phyloP scores from a whole-genome alignment of 2,797 vertebrate genomes.

The Sylvia borin region DNA sequence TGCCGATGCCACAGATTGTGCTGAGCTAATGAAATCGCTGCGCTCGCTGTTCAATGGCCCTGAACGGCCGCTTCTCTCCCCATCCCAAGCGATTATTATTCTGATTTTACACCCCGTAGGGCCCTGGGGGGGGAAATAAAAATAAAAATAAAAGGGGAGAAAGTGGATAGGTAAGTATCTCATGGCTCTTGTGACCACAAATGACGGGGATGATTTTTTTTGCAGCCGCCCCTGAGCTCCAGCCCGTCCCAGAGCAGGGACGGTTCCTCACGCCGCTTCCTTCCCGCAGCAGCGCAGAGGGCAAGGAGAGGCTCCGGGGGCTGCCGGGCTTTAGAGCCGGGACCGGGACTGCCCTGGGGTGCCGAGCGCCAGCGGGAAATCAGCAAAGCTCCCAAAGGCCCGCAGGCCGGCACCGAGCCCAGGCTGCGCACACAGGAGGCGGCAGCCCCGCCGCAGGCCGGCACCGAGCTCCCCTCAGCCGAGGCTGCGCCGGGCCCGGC shows the following conservation, averaged over 20 bases:
- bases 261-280: not conserved
- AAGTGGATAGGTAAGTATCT: not conserved
- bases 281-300: not conserved
- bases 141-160: no score
- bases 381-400: not conserved
- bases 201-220: accelerated
- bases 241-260: not conserved
- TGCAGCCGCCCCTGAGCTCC: not conserved
- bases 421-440: no score
- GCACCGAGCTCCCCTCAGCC: no score
- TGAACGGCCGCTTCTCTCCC: not conserved
- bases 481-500: no score
- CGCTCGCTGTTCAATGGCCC: not conserved
- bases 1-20: not conserved
- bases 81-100: not conserved
- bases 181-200: not conserved
- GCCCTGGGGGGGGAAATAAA: no score
- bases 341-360: not conserved
- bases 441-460: no score
- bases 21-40: not conserved
- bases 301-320: not conserved
- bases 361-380: not conserved
- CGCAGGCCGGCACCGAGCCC: no score
- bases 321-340: no score
- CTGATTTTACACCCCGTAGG: not conserved